phyloP scores from a whole-genome alignment of 2,113 vertebrate genomes.

The Cheirogaleus medius region DNA sequence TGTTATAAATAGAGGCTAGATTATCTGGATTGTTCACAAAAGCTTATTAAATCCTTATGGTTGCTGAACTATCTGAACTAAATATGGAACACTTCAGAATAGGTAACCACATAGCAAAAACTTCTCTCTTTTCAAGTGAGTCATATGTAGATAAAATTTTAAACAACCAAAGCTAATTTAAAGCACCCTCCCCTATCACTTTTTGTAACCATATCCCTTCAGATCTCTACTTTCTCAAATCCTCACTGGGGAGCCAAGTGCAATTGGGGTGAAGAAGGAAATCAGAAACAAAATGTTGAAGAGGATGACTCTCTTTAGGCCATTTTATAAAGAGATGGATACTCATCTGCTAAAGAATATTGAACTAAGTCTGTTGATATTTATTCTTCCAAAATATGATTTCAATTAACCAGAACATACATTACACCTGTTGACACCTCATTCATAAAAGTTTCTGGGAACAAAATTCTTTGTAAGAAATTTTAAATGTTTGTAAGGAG shows the following conservation, averaged over 20 bases:
- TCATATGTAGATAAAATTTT: not conserved
- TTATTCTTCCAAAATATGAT: not conserved
- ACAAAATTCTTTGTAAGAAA: not conserved
- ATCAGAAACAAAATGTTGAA: not conserved
- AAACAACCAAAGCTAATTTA: not conserved
- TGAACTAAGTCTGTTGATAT: not conserved
- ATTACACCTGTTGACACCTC: not conserved
- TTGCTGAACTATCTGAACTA: not conserved
- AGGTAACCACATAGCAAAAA: not conserved
- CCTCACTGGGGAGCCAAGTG: not conserved
- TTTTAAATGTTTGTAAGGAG: not conserved
- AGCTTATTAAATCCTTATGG: not conserved
- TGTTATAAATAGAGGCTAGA: not conserved
- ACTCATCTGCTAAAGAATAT: not conserved
- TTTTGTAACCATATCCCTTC: not conserved
- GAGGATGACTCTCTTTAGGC: not conserved
- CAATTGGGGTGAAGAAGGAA: not conserved
- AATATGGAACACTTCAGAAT: not conserved
- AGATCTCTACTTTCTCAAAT: not conserved
- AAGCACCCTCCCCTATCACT: not conserved
- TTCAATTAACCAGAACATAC: not conserved
- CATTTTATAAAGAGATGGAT: not conserved
- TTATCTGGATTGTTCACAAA: not conserved
- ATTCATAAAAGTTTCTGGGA: not conserved
- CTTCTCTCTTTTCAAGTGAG: not conserved